Percentiles rank a stretch among this genome's conserved stretches.
Conservation (phyloP, 2,113 vertebrate genomes). For the Varanus salvator region DNA sequence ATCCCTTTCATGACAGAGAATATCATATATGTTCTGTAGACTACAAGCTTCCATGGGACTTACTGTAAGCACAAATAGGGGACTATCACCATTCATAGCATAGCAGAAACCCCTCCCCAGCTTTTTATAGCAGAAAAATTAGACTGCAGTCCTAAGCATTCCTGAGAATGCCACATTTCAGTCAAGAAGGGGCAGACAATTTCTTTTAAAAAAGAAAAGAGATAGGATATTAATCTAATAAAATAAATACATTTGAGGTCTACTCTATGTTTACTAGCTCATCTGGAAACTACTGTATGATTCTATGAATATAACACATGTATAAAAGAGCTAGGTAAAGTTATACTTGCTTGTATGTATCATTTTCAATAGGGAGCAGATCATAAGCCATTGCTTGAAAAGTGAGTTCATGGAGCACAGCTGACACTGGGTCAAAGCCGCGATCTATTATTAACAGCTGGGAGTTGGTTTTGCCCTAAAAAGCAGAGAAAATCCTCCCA, state of each 20-base stretch:
- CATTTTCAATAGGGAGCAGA: slow-evolving; percentile 90
- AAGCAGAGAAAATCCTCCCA: not conserved
- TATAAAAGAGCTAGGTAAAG: slow-evolving; percentile 12
- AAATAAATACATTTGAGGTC: not conserved
- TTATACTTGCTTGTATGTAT: slow-evolving; percentile 90
- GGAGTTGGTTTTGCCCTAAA: slow-evolving; percentile 92
- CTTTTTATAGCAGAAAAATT: not conserved
- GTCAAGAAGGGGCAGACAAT: not conserved
- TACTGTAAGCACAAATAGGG: not conserved
- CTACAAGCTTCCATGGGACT: not conserved
- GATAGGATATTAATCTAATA: too few relatives aligned
- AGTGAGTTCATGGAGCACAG: slow-evolving; percentile 95
- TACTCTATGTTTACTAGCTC: not conserved
- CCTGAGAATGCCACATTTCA: not conserved
- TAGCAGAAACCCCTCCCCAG: not conserved
- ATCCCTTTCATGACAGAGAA: not conserved
- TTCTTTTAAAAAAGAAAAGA: too few relatives aligned
- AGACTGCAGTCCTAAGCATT: not conserved
- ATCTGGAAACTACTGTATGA: not conserved
- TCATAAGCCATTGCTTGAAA: slow-evolving; percentile 99
- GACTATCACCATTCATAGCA: not conserved
- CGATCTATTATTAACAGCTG: slow-evolving; percentile 95
- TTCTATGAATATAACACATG: not conserved
- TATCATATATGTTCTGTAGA: not conserved
- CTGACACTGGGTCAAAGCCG: slow-evolving; percentile 93